These are phyloP conservation scores for Apaloderma vittatum DNA, from an alignment of 2,113 vertebrate species.

Conservation along the genomic window DNA sequence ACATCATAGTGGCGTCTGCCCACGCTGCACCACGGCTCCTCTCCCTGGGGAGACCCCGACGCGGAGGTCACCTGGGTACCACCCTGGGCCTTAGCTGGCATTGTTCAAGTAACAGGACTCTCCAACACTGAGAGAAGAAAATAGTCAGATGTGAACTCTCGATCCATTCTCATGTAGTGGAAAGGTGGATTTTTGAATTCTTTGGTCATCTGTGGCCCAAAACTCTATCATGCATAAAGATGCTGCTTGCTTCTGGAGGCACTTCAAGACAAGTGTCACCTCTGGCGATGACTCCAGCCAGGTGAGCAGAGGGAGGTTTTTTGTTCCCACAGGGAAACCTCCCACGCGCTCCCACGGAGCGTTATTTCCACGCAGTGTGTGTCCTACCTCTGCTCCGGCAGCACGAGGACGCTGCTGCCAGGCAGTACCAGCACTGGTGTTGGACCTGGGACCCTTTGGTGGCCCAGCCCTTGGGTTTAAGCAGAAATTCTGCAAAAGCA, in stretches of 20 bases:
- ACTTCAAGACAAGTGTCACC: not conserved
- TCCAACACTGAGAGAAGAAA: not conserved
- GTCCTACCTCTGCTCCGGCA: not conserved
- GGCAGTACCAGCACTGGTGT: too few relatives aligned
- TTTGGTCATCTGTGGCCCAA: not conserved
- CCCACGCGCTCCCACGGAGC: accelerated
- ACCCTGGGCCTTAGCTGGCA: not conserved
- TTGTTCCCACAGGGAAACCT: not conserved
- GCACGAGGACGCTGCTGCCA: accelerated
- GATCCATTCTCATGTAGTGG: accelerated
- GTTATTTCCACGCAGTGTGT: accelerated
- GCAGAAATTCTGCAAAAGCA: too few relatives aligned
- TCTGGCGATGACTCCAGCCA: not conserved
- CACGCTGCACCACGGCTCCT: accelerated
- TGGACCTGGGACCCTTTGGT: too few relatives aligned
- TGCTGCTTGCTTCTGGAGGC: not conserved
- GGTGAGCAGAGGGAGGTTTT: not conserved
- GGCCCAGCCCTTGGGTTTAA: too few relatives aligned
- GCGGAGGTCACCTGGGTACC: not conserved
- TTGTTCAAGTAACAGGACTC: not conserved
- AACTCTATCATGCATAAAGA: accelerated
- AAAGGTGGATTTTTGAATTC: not conserved
- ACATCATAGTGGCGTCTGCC: not conserved
- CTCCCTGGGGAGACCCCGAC: not conserved
- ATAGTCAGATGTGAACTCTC: not conserved